Base-by-base conservation (phyloP, 2,888 invertebrate species). In the Eristalis pertinax region DNA sequence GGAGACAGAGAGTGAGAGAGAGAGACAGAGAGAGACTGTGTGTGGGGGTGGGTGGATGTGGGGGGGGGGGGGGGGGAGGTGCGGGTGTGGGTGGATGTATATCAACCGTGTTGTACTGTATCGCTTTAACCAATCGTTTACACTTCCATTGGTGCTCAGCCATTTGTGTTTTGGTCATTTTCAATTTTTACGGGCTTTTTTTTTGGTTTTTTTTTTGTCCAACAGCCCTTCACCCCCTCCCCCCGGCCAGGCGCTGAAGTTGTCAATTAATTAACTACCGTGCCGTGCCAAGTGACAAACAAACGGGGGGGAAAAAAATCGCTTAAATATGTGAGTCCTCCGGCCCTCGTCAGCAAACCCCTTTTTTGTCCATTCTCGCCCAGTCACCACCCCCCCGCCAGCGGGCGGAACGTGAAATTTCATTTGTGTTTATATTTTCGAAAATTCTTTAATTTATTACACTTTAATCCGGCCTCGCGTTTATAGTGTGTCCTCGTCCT, bases 121-220 rank as follows among this genome's bases (percentile, higher is more conserved):
- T 68, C 63, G 56, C 68, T 77, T 68, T 73, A 82, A 68, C 76
- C 76, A 76, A 85, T 85, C 73, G 68, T 82, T 82, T 73, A 81
- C 81, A 69, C 81, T 82, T 81, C 76, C 77, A 73, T 85, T 77
- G 82, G 81, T 85, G 77, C 85, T 85, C 63, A 81, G 73, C 77
- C 85, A 77, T 69, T 82, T 77, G 76, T 82, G 81, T 69, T 85
- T 82, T 77, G 85, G 85, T 82, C 82, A 85, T 85, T 82, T 85
- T 69, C 43, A 64, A n/a, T n/a, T 81, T 81, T 75, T 80, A 67
- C 76, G 75, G 80, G 63, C 58, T 26, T 76, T 38, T 72, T 73
- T 77, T 43, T 13, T 41, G 32, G 8, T 56, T 43, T 43, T 15
- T 8, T 43, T 43, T 43, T 43, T 41, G 1, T 11, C 11, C 13